These are phyloP conservation scores for Drosophila meridionalis DNA, from an alignment of 2,888 invertebrate genomes.

Conservation along the genomic window DNA sequence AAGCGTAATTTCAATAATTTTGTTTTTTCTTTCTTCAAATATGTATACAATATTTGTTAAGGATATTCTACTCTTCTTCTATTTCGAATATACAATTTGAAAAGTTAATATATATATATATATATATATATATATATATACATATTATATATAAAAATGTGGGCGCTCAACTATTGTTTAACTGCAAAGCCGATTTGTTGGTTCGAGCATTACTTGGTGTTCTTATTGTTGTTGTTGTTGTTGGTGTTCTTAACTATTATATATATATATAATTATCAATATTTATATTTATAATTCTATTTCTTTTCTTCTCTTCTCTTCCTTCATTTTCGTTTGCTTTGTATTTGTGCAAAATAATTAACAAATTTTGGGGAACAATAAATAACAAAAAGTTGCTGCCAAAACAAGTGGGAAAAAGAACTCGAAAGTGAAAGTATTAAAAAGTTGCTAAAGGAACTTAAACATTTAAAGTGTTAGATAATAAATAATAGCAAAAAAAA, in stretches of 20 bases:
- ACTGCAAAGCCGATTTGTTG: neutral
- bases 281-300: neutral
- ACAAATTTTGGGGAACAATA: conserved; percentile 54
- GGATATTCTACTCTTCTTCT: neutral
- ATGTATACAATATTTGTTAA: conserved; percentile 43
- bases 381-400: conserved; percentile 62
- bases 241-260: conserved; percentile 3
- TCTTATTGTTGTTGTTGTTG: neutral
- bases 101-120: conserved; percentile 9
- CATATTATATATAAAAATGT: neutral
- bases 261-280: neutral
- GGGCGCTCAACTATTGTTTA: neutral
- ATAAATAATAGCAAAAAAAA: conserved; percentile 35
- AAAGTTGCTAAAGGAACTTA: conserved; percentile 16
- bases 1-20: conserved; percentile 62
- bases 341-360: conserved; percentile 54
- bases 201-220: too few relatives aligned
- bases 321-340: too few relatives aligned
- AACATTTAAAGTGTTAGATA: conserved; percentile 20
- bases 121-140: conserved; percentile 4
- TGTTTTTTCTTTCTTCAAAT: conserved; percentile 29
- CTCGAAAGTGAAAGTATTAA: neutral
- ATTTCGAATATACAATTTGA: conserved; percentile 33
- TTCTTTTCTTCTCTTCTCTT: neutral
- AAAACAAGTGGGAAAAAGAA: conserved; percentile 28